These are phyloP conservation scores for Leptura quadrifasciata DNA, from an alignment of 2,888 invertebrate species.

Conservation along the genomic window DNA sequence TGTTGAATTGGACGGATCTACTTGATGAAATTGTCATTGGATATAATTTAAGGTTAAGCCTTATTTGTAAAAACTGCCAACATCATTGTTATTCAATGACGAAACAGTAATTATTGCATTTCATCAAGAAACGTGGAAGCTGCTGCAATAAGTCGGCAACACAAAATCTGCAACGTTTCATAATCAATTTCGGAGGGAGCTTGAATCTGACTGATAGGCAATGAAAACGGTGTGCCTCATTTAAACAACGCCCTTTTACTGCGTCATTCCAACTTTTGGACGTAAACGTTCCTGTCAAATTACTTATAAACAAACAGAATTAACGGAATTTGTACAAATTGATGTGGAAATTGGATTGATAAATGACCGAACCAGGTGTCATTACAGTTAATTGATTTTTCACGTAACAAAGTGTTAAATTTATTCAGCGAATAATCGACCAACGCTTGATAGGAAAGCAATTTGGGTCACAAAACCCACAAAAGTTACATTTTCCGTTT, in stretches of 20 bases:
- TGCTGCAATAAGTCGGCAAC: no score
- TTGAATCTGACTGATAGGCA: background rate
- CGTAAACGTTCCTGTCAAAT: background rate
- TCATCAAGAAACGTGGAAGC: no score
- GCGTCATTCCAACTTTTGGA: background rate
- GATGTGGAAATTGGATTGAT: conserved; percentile 26
- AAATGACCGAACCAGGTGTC: conserved; percentile 2
- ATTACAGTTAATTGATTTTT: conserved; percentile 33
- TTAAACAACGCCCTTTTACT: background rate
- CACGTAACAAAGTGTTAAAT: conserved; percentile 16
- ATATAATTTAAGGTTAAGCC: no score
- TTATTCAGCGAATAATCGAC: background rate
- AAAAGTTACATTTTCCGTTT: conserved; percentile 5
- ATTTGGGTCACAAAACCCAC: background rate
- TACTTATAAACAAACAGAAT: conserved; percentile 5
- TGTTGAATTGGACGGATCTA: no score
- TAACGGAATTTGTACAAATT: conserved; percentile 8
- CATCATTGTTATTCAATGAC: no score
- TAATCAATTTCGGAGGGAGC: background rate
- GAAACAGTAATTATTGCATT: no score
- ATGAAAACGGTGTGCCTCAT: background rate
- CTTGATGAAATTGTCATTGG: no score
- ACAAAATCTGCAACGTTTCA: background rate
- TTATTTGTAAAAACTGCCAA: no score
- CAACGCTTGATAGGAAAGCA: background rate